A percentile compares a stretch with the other conserved stretches of the same genome.
Evolutionary conservation across 2,113 vertebrate species (phyloP).

Genomic region (Macaca nemestrina): DNA sequence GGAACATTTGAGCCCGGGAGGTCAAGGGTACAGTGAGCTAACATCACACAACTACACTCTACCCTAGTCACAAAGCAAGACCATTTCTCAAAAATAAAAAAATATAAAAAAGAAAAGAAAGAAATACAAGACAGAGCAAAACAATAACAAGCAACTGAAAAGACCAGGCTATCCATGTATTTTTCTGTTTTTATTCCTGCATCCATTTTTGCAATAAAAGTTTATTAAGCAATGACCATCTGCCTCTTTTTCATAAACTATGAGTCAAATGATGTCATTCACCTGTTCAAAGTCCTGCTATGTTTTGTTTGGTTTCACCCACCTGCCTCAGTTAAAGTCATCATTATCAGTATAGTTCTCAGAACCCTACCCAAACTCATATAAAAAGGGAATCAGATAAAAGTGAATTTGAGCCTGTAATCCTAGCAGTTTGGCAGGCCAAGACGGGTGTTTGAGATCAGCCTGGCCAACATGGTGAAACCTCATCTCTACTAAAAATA

Average conservation of each 20-base stretch:
- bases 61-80: too few relatives aligned
- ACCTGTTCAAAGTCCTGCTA: background rate
- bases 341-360: background rate
- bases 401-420: background rate
- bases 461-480: too few relatives aligned
- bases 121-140: background rate
- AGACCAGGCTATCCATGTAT: background rate
- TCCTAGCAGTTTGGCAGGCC: too few relatives aligned
- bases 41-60: too few relatives aligned
- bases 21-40: too few relatives aligned
- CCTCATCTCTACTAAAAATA: too few relatives aligned
- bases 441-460: too few relatives aligned
- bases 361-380: background rate
- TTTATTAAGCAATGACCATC: background rate
- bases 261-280: background rate
- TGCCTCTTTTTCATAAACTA: background rate
- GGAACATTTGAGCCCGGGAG: too few relatives aligned
- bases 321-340: background rate
- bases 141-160: background rate
- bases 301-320: background rate
- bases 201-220: background rate
- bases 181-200: background rate
- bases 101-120: background rate
- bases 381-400: background rate
- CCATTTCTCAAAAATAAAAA: background rate